A percentile compares a stretch with the other conserved stretches of the same genome.
phyloP scores from a whole-genome alignment of 1,140 invertebrate genomes.

The Nylanderia fulva region DNA sequence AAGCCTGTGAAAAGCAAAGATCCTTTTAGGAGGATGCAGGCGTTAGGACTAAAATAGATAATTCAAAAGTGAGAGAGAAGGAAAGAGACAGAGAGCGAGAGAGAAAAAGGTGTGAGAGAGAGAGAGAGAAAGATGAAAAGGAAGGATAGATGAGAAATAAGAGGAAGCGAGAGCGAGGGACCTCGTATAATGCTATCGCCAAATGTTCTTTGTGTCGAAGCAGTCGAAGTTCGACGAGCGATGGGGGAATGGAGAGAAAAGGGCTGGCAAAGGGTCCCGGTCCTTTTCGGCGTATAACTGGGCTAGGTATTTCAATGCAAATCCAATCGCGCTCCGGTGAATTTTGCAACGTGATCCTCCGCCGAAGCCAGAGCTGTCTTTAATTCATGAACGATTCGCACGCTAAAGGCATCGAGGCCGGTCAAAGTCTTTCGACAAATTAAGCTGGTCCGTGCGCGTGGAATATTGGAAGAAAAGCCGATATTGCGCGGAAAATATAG shows the following conservation, averaged over 20 bases:
- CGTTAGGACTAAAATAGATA: slow-evolving; percentile 17
- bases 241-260: slow-evolving; percentile 31
- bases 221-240: slow-evolving; percentile 62
- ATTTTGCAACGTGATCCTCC: slow-evolving; percentile 69
- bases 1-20: slow-evolving; percentile 42
- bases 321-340: slow-evolving; percentile 71
- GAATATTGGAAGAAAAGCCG: slow-evolving; percentile 59
- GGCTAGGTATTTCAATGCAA: slow-evolving; percentile 77
- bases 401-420: slow-evolving; percentile 40
- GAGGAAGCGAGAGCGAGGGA: slow-evolving; percentile 17
- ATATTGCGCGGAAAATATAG: slow-evolving; percentile 31
- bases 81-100: background rate
- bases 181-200: slow-evolving; percentile 65
- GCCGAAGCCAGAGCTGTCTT: slow-evolving; percentile 40
- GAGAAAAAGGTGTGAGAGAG: no score
- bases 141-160: background rate
- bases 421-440: slow-evolving; percentile 59
- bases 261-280: slow-evolving; percentile 56
- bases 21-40: slow-evolving; percentile 18
- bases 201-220: slow-evolving; percentile 72
- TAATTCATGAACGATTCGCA: slow-evolving; percentile 66
- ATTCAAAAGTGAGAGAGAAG: background rate
- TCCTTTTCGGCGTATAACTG: slow-evolving; percentile 70
- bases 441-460: slow-evolving; percentile 26
- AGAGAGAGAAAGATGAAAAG: background rate